Evolutionary conservation across 2,888 invertebrate genomes (phyloP).

Genomic region (Heteropelma amictum): DNA sequence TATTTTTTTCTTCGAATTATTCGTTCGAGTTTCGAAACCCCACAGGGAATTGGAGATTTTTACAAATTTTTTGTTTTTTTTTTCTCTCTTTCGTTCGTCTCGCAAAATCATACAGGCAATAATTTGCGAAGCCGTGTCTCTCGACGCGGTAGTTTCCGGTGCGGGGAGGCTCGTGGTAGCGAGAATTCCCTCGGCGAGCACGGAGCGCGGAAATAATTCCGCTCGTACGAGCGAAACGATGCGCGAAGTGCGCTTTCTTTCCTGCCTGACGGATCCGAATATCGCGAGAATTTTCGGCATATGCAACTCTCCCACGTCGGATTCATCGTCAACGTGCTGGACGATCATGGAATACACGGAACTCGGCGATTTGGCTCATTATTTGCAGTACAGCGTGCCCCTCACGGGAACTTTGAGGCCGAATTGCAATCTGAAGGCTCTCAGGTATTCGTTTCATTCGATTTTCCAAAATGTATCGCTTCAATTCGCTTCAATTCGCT

Average conservation of each 20-base stretch:
- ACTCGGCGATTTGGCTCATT: conserved; percentile 86
- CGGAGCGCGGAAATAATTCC: conserved; percentile 76
- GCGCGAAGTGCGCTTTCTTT: conserved; percentile 85
- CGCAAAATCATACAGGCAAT: no score
- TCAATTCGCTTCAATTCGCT: no score
- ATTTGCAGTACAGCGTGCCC: conserved; percentile 79
- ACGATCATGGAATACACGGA: conserved; percentile 87
- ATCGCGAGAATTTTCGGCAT: conserved; percentile 84
- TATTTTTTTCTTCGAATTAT: no score
- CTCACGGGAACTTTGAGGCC: conserved; percentile 73
- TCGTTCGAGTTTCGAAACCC: no score
- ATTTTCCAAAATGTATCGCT: no score
- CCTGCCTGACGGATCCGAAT: conserved; percentile 84
- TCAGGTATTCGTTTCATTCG: conserved; percentile 66
- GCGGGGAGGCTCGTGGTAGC: conserved; percentile 80
- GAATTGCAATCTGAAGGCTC: conserved; percentile 74
- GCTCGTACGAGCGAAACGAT: conserved; percentile 77
- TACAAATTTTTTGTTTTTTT: background rate
- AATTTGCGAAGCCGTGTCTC: conserved; percentile 80
- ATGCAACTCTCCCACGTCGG: conserved; percentile 79
- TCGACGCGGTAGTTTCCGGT: conserved; percentile 78
- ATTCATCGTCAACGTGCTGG: conserved; percentile 82
- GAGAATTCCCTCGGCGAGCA: conserved; percentile 76
- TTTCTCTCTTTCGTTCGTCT: no score
- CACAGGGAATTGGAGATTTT: no score